Evolutionary conservation across 2,888 invertebrate genomes (phyloP), one percentile per base, ranked within the genome.

Genomic region (Bellardia bayeri): DNA sequence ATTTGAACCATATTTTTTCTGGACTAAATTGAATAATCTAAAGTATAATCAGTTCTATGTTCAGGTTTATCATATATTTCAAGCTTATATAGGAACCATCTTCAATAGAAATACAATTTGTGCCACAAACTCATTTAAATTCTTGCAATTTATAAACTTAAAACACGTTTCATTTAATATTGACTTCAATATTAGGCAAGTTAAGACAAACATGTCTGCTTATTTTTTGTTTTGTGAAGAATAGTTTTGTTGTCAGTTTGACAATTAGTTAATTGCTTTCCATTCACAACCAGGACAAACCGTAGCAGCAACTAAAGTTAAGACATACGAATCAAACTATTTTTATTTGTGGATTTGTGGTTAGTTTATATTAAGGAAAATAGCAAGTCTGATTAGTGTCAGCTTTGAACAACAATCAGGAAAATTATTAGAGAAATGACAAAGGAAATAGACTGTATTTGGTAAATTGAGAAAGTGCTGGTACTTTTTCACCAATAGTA

Each of bases 211-310:
- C 37, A 42, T 30, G 40, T 11, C 40, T 64, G 75, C 45, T 13
- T 33, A 54, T 61, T 63, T 49, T 58, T 33, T 3, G 45, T 56
- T 68, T 11, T 33, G 13, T 45, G 5, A 23, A 54, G 3, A 54
- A 54, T 63, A 54, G 8, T 72, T 66, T 40, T 54, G 14, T 64
- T 58, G 78, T 72, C 71, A 72, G 83, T 66, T 84, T 78, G 78
- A 72, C 83, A 78, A 79, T 84, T 72, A 78, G 66, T 66, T 84
- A 84, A 84, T 84, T 84, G 83, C 64, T 63, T 84, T 84, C 40
- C 30, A 51, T 69, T 54, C 33, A 61, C 49, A 80, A 40, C 16
- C 63, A 30, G 11, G 8, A 56, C 6, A 23, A 30, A 8, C 42
- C 11, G 0, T 6, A 14, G 45, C 30, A 33, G 61, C 30, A 75